phyloP scores from a whole-genome alignment of 2,113 vertebrate species.

The Sander lucioperca region DNA sequence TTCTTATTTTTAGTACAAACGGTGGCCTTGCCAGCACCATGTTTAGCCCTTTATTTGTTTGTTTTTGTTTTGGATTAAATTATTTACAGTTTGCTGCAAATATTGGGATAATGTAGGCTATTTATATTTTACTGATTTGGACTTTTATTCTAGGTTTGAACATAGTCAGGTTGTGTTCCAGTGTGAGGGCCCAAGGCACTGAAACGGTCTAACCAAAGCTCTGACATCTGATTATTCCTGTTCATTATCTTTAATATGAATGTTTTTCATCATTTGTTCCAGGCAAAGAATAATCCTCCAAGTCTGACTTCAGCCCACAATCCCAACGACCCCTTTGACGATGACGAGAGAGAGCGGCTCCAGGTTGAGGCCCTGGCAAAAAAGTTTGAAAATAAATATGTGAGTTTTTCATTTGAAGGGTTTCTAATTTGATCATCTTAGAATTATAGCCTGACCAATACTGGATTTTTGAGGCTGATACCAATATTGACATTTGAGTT shows the following conservation, averaged over 20 bases:
- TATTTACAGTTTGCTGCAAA: not conserved
- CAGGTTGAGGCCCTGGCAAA: conserved; percentile 93
- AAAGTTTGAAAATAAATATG: conserved; percentile 98
- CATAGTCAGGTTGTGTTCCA: not conserved
- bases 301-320: conserved; percentile 53
- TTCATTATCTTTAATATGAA: not conserved
- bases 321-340: conserved; percentile 87
- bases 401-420: conserved; percentile 82
- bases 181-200: not conserved
- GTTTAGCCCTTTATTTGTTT: not conserved
- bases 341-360: conserved; percentile 89
- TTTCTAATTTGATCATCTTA: not conserved
- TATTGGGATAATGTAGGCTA: conserved; percentile 1
- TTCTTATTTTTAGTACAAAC: not conserved
- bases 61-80: not conserved
- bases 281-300: conserved; percentile 71
- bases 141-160: not conserved
- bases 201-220: not conserved
- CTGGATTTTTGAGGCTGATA: not conserved
- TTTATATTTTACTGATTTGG: conserved; percentile 3
- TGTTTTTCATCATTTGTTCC: conserved; percentile 27
- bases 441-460: not conserved
- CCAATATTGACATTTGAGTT: not conserved
- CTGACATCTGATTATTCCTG: not conserved
- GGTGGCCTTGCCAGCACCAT: not conserved